phyloP scores from a whole-genome alignment of 2,797 vertebrate genomes.

The Leptatherina wallacei region DNA sequence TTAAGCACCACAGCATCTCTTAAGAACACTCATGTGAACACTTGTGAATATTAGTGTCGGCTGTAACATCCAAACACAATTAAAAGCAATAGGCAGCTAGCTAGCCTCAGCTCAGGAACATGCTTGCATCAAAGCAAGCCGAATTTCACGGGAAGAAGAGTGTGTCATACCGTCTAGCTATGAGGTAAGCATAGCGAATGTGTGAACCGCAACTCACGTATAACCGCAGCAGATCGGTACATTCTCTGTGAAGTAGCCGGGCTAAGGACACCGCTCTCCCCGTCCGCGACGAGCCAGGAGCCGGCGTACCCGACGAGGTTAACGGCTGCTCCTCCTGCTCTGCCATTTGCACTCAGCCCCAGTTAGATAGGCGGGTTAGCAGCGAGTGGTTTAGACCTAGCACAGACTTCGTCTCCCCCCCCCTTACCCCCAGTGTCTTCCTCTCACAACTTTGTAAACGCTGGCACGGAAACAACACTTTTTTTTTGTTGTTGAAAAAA shows the following conservation, averaged over 20 bases:
- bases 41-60: background rate
- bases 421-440: too few species aligned
- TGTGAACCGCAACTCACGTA: slow-evolving; percentile 76
- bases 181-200: background rate
- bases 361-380: slow-evolving; percentile 42
- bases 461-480: background rate
- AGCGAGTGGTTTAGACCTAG: slow-evolving; percentile 19
- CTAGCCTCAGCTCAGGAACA: slow-evolving; percentile 15
- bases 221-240: slow-evolving; percentile 73
- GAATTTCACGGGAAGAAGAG: slow-evolving; percentile 30
- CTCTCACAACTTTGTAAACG: background rate
- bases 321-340: slow-evolving; percentile 62
- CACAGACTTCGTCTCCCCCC: background rate
- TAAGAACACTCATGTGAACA: background rate
- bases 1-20: slow-evolving; percentile 29
- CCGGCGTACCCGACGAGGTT: slow-evolving; percentile 47
- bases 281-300: slow-evolving; percentile 48
- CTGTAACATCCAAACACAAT: background rate
- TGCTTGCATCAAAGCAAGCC: background rate
- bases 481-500: background rate
- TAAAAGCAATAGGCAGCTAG: slow-evolving; percentile 58
- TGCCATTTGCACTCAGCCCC: slow-evolving; percentile 68
- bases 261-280: slow-evolving; percentile 76
- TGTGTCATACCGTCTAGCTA: background rate
- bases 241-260: slow-evolving; percentile 77